Base-by-base conservation (phyloP, 2,113 vertebrate genomes). In the Herpetotheres cachinnans region DNA sequence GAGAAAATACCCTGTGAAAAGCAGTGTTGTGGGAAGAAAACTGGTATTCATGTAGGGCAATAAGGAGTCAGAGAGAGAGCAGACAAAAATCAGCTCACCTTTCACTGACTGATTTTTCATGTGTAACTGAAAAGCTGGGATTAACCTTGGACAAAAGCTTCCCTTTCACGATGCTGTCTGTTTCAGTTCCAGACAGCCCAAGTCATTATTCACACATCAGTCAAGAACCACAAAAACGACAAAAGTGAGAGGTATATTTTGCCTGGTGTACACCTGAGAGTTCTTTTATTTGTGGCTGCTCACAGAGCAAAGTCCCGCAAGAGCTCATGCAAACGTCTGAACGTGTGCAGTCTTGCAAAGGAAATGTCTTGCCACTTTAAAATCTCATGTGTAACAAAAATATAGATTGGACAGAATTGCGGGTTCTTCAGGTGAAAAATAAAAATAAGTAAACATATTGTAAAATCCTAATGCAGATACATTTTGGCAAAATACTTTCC, bases 141-240 rank as follows among this genome's bases (percentile, higher is more conserved):
- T 93, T 94, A 96, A 91, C 56, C 30, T 63, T 70, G 81, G 61
- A 69, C 34, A 61, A 79, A 93, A 89, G 42, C n/a, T 80, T 72
- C 54, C 26, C 66, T 92, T 79, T 67, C 61, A 63, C 13, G 13
- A 61, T 24, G 21, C 40, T 49, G 80, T 7, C 69, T 74, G 61
- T 56, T 84, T 44, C 72, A 72, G 80, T 29, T 82, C 47, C 66
- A 79, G 58, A 38, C 56, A 86, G 55, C 55, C 50, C 85, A 78
- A 83, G 34, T 30, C 42, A n/a, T 55, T 81, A 84, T 55, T 93
- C 61, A 38, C 25, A 46, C 9, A 63, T 76, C 73, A 93, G 30
- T 71, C 84, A 79, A 86, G 62, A 86, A 62, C 38, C 76, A 78
- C 5, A 16, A 74, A 62, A 81, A 81, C 1, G 2, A 42, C 0